Conservation (phyloP, 2,113 vertebrate species). For the Naja naja region DNA sequence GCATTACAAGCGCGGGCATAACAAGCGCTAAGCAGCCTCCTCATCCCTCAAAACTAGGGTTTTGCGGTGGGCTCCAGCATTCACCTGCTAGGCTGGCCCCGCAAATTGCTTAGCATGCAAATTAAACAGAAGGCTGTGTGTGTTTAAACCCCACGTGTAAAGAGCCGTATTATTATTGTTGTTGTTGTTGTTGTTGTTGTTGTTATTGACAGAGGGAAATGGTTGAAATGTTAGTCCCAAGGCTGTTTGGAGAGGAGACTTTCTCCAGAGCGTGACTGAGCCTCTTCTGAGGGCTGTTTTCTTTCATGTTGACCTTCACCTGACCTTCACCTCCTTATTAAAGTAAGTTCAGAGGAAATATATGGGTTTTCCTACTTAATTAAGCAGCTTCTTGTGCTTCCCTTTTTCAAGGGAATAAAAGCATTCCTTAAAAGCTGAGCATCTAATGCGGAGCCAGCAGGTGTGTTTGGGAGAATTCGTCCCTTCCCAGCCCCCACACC, state of each 20-base stretch:
- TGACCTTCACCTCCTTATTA: background rate
- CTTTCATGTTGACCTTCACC: background rate
- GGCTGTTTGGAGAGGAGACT: background rate
- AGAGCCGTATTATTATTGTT: no score
- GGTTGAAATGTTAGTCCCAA: background rate
- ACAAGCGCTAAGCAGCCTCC: background rate
- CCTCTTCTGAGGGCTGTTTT: background rate
- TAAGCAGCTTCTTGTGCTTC: background rate
- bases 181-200: no score
- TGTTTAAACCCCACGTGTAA: background rate
- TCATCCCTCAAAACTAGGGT: background rate
- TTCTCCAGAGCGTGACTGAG: background rate
- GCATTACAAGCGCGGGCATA: background rate
- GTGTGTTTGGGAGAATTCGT: background rate
- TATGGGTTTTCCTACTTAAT: background rate
- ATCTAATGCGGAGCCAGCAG: background rate
- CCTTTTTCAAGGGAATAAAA: background rate
- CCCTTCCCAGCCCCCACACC: background rate
- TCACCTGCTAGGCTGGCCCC: background rate
- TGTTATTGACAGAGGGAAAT: background rate
- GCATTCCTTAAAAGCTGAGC: background rate
- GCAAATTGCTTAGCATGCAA: background rate
- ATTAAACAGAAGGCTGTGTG: background rate
- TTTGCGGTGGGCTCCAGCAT: no score
- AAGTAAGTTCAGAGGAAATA: background rate